Percentiles rank a stretch among this genome's conserved stretches.
These are phyloP conservation scores for Saguinus midas DNA, from an alignment of 2,113 vertebrate species.

Conservation along the genomic window DNA sequence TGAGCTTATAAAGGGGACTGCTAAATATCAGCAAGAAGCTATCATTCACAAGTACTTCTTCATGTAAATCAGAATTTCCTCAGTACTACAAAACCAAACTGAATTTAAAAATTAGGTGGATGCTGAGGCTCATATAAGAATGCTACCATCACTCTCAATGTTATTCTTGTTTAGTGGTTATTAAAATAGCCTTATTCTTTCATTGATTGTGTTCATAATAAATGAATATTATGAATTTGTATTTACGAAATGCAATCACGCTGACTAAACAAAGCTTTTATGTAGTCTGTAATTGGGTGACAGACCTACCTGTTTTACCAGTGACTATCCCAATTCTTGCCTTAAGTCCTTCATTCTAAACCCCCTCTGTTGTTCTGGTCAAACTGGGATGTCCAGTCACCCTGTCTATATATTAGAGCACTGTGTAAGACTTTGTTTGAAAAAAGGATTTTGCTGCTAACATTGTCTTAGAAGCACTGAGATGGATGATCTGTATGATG, in stretches of 20 bases:
- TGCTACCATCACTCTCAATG: neutral
- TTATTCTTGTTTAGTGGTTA: neutral
- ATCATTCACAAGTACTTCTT: neutral
- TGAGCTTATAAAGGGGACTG: neutral
- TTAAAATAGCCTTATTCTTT: neutral
- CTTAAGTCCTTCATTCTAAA: neutral
- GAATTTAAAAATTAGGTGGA: neutral
- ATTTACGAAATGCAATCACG: neutral
- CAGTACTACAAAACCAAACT: neutral
- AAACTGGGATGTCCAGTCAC: neutral
- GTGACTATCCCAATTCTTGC: neutral
- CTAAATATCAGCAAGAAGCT: neutral
- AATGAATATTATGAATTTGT: neutral
- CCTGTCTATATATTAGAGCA: neutral
- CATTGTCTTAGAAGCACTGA: neutral
- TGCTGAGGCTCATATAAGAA: neutral
- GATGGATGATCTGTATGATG: neutral
- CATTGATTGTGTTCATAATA: neutral
- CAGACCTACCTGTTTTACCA: neutral
- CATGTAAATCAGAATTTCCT: conserved; percentile 10
- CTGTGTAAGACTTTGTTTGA: neutral
- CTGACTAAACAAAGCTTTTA: neutral
- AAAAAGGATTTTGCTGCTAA: neutral
- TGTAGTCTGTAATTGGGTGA: neutral
- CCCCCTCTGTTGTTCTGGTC: neutral